Evolutionary conservation across 2,888 invertebrate genomes (phyloP).

Genomic region (Beris morrisii): DNA sequence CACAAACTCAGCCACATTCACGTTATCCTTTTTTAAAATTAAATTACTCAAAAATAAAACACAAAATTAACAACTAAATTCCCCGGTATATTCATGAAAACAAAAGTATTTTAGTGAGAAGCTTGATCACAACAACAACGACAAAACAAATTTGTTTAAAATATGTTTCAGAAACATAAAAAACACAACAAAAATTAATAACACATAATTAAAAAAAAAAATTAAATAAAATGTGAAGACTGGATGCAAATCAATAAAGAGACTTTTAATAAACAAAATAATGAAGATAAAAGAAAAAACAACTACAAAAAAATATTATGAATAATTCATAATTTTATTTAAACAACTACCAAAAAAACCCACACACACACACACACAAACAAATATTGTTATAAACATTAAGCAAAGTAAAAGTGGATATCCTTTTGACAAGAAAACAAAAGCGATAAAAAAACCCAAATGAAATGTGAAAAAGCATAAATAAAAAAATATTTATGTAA

Average conservation of each 20-base stretch:
- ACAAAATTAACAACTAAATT: too few relatives aligned
- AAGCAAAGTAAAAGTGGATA: slow-evolving; percentile 11
- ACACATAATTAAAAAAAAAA: slow-evolving; percentile 7
- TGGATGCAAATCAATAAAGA: slow-evolving; percentile 27
- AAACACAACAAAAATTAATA: slow-evolving; percentile 1
- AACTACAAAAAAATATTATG: background rate
- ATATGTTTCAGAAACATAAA: background rate
- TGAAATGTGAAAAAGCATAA: background rate
- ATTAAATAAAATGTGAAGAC: slow-evolving; percentile 16
- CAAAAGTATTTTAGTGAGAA: too few relatives aligned
- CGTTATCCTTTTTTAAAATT: too few relatives aligned
- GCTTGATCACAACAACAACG: too few relatives aligned
- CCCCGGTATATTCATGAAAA: too few relatives aligned
- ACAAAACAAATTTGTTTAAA: too few relatives aligned
- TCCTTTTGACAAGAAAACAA: background rate
- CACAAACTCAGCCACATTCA: too few relatives aligned
- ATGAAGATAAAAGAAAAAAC: slow-evolving; percentile 32
- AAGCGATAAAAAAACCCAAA: background rate
- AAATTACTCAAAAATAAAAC: too few relatives aligned
- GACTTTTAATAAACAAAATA: slow-evolving; percentile 31
- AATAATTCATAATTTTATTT: slow-evolving; percentile 10
- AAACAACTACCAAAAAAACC: background rate
- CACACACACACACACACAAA: slow-evolving; percentile 13
- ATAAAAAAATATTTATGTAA: background rate
- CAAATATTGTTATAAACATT: background rate